A percentile compares a stretch with the other conserved stretches of the same genome.
Conservation (phyloP, 1,140 invertebrate genomes). For the Hycleus cichorii region DNA sequence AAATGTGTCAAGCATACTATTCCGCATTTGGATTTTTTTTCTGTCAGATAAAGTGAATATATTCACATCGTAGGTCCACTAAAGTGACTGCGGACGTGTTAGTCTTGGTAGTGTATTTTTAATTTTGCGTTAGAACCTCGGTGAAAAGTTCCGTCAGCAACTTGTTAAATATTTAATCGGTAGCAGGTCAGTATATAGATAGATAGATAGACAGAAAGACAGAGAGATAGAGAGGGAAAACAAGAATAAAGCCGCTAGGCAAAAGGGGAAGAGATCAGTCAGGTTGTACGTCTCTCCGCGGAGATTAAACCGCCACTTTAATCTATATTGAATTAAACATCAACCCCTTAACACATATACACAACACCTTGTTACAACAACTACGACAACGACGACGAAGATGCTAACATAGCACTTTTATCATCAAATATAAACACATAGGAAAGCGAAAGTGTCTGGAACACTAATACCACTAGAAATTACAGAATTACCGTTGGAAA, state of each 20-base stretch:
- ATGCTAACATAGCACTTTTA: too few relatives aligned
- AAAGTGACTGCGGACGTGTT: slow-evolving; percentile 14
- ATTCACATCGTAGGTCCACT: neutral
- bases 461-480: too few relatives aligned
- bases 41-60: too few relatives aligned
- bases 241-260: slow-evolving; percentile 8
- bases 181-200: slow-evolving; percentile 15
- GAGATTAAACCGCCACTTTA: slow-evolving; percentile 28
- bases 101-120: slow-evolving; percentile 23
- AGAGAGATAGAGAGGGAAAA: slow-evolving; percentile 8
- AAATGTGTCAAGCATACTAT: neutral
- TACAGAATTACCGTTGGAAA: too few relatives aligned
- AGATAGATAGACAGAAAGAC: neutral
- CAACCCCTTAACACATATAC: slow-evolving; percentile 20
- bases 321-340: slow-evolving; percentile 31
- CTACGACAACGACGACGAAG: neutral
- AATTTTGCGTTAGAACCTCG: slow-evolving; percentile 22
- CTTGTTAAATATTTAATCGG: slow-evolving; percentile 24
- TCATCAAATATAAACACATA: too few relatives aligned
- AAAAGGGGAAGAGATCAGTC: slow-evolving; percentile 17
- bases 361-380: slow-evolving; percentile 12
- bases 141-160: slow-evolving; percentile 26
- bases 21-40: too few relatives aligned
- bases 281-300: slow-evolving; percentile 18
- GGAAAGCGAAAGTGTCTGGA: too few relatives aligned